Evolutionary conservation across 2,797 vertebrate species (phyloP), one percentile per base, ranked within the genome.

Genomic region (Jordanella pulchra): DNA sequence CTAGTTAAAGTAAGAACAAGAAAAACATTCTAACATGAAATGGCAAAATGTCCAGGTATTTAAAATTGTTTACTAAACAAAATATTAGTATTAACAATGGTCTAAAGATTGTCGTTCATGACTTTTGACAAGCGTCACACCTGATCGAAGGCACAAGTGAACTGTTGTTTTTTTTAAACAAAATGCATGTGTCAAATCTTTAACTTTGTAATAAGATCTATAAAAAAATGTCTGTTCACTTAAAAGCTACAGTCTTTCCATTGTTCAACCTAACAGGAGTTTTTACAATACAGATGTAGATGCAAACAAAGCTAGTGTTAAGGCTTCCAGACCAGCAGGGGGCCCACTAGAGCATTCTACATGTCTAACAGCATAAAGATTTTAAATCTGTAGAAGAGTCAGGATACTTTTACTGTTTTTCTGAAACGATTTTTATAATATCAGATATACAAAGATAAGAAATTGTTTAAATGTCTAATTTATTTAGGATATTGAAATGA

Each of bases 101-200:
- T 5, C 1, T 60, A 10, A 35, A n/a, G 23, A 39, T 39, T 21
- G 42, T 42, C 39, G 25, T 42, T 23, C 23, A 63, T 35, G 12
- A 25, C 23, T 15, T 44, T 64, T 64, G 25, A 25, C 23, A 15
- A 14, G 39, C 42, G n/a, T 42, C 23, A 25, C 7, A 27, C 23
- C n/a, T 47, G 35, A 44, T 25, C 60, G 13, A 64, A 64, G 60
- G 60, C n/a, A 44, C 14, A 44, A 25, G 23, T 2, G 23, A 63
- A 56, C 12, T 56, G 56, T 70, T 75, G 45, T 30, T 45, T 77
- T 15, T 30, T 9, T 48, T 11, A 13, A 15, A 50, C 11, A 51
- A 47, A 51, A 67, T n/a, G 12, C 11, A 11, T 13, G 18, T 14
- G 28, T 51, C 15, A 61, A n/a, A 61, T 39, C 35, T 0, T 61